These are phyloP conservation scores for Fringilla coelebs DNA, from an alignment of 2,797 vertebrate genomes.

Conservation along the genomic window DNA sequence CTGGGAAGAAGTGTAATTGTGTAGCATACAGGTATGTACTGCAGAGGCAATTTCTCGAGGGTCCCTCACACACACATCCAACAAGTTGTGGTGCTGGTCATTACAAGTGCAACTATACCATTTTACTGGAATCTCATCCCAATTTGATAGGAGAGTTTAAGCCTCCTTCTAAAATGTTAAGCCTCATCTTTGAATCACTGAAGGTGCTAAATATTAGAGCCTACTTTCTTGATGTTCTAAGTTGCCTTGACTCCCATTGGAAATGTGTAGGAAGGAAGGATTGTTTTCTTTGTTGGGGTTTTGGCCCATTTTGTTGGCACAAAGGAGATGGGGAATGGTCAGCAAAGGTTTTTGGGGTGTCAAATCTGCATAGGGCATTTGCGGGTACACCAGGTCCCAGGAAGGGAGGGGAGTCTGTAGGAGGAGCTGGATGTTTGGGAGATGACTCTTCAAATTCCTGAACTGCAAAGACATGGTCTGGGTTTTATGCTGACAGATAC, in stretches of 20 bases:
- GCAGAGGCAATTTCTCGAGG: neutral
- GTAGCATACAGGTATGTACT: neutral
- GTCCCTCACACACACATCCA: neutral
- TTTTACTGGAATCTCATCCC: neutral
- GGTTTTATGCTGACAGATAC: neutral
- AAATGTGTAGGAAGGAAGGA: neutral
- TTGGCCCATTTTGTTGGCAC: neutral
- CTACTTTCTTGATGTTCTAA: neutral
- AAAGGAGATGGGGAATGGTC: neutral
- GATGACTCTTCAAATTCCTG: slow-evolving; percentile 8
- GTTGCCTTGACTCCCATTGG: neutral
- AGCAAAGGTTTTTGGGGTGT: neutral
- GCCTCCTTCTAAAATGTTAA: neutral
- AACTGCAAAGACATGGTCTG: neutral
- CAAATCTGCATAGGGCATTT: neutral
- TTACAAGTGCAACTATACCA: neutral
- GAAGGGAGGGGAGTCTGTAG: neutral
- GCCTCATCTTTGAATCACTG: neutral
- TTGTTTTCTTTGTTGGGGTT: accelerated
- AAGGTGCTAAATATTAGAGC: neutral
- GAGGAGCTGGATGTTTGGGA: neutral
- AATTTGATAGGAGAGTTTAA: neutral
- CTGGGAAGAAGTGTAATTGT: neutral
- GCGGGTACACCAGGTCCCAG: neutral
- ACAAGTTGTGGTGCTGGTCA: neutral